Conservation (phyloP, 2,113 vertebrate genomes). For the Rissa tridactyla region DNA sequence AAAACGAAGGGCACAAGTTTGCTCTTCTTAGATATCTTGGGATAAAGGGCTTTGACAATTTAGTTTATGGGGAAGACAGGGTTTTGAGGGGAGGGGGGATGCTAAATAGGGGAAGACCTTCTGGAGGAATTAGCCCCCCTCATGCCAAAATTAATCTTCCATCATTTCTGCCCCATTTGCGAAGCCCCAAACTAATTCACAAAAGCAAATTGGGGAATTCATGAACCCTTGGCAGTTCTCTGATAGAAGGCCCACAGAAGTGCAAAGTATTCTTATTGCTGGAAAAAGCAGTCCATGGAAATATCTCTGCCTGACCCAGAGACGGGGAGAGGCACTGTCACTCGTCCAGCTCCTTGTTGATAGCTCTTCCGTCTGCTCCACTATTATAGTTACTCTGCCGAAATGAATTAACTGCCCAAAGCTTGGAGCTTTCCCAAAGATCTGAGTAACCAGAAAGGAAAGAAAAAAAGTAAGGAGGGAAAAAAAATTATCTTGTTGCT, state of each 20-base stretch:
- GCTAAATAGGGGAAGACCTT: background rate
- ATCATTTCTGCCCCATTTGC: background rate
- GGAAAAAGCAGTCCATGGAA: background rate
- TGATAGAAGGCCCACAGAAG: background rate
- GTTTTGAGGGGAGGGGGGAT: background rate
- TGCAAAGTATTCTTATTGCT: background rate
- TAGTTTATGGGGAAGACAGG: background rate
- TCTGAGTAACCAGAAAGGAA: background rate
- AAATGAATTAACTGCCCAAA: background rate
- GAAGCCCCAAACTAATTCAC: background rate
- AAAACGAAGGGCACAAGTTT: background rate
- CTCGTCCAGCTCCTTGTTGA: background rate
- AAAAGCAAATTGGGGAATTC: background rate
- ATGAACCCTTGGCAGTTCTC: background rate
- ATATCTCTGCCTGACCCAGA: background rate
- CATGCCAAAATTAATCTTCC: background rate
- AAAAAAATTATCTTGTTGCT: background rate
- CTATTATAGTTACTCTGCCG: background rate
- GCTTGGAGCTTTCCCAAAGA: background rate
- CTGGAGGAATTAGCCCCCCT: background rate
- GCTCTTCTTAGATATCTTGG: background rate
- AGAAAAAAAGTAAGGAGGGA: background rate
- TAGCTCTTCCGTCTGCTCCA: background rate
- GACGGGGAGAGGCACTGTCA: background rate
- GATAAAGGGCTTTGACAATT: background rate